Evolutionary conservation across 2,888 invertebrate genomes (phyloP), one percentile per base, ranked within the genome.

Genomic region (Luperina nickerlii): DNA sequence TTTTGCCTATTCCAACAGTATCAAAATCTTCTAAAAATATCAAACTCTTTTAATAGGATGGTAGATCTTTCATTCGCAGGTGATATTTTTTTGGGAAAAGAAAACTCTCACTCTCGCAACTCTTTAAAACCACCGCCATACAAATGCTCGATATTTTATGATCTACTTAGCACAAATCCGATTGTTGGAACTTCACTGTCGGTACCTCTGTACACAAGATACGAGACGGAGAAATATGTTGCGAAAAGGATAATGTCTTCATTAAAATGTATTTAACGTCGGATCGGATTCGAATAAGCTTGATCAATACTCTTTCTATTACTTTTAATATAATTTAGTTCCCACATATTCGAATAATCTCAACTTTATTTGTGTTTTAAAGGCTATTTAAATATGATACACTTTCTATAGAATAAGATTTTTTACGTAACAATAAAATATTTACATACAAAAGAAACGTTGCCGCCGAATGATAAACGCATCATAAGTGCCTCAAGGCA

Each of bases 391-490:
- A 60, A 83, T 79, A 83, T 82, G 84, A 79, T 74, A 72, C 62
- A 80, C 48, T 63, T 83, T 86, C 88, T 84, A 88, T 89, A 85
- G 86, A 91, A 91, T 87, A 88, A 87, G 83, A 88, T 92, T 88
- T 92, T 92, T 92, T 92, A 91, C 90, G 88, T 93, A 92, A 94
- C 94, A 96, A 95, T 95, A 94, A 94, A 95, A 93, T 94, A 96
- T 96, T 96, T 94, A 94, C 94, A 95, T 94, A 95, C 94, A 95
- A 96, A 96, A 96, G 94, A 93, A 94, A 92, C 91, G 90, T 93
- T 92, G 94, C 96, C 96, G 96, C 93, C 95, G 92, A 93, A 95
- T 95, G 95, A 96, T 96, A 96, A 94, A 96, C 94, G 95, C 90
- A 95, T 94, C 94, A 93, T 92, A 93, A 93, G 92, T 91, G 92